Conservation (phyloP, 2,113 vertebrate species). For the Cynopterus brachyotis region DNA sequence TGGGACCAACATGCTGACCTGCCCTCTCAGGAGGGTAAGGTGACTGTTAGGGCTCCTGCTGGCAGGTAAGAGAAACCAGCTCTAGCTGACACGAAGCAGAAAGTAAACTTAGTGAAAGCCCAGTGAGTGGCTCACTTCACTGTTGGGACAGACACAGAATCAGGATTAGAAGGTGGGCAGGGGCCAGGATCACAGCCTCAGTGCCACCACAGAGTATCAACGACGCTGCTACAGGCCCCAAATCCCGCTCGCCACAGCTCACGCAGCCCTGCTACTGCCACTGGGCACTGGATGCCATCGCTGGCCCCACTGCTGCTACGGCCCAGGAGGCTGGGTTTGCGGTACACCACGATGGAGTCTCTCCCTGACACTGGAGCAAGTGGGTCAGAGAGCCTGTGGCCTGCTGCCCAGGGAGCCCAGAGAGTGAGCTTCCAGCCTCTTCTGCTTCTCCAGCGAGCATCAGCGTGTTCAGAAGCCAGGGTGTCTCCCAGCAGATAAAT, state of each 20-base stretch:
- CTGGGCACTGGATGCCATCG: not conserved
- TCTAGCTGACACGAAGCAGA: not conserved
- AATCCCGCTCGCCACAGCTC: not conserved
- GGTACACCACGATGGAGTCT: not conserved
- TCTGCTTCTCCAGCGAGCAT: not conserved
- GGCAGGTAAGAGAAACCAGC: not conserved
- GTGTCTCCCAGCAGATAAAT: not conserved
- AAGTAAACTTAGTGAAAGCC: not conserved
- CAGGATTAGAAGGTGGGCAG: not conserved
- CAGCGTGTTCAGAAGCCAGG: not conserved
- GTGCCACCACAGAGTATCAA: not conserved
- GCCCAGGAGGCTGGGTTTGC: not conserved
- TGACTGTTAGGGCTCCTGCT: not conserved
- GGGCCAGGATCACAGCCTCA: not conserved
- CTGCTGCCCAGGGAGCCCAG: not conserved
- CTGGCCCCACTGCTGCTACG: accelerated
- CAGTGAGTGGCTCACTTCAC: not conserved
- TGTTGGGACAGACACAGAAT: not conserved
- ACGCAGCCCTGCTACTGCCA: not conserved
- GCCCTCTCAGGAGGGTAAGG: not conserved
- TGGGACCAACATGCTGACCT: not conserved
- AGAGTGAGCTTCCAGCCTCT: not conserved
- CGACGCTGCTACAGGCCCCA: not conserved
- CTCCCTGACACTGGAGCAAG: not conserved
- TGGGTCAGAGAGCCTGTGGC: not conserved